Evolutionary conservation across 2,797 vertebrate genomes (phyloP), one percentile per base, ranked within the genome.

Genomic region (Dendrocincla fuliginosa): DNA sequence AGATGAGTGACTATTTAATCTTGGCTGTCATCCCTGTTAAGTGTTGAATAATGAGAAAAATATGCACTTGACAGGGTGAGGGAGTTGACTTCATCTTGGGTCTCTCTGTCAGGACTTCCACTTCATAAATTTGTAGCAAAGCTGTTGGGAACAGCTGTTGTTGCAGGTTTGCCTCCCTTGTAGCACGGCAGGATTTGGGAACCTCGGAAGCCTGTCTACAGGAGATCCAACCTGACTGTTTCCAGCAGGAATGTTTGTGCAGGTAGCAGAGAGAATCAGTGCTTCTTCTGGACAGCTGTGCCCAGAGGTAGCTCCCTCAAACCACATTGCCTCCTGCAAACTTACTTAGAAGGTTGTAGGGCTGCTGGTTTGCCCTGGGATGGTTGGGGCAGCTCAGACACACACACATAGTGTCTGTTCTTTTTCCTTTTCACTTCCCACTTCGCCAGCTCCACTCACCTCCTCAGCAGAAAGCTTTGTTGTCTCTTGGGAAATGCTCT

Each of bases 11-110:
- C 94, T 93, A 68, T 96, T 95, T 96, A 91, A 95, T 97, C 84
- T 97, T 65, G 82, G 76, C 96, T 95, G 95, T 95, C 94, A 89
- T 93, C 90, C 95, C 97, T 39, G 55, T 97, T 97, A 97, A 91
- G 85, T 74, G 84, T 41, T 95, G 95, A 97, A 94, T 97, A 97
- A 98, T 97, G 97, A 97, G 96, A 94, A 96, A 96, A 95, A 95
- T 93, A 97, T 53, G 78, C 27, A 90, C 96, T 97, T 91, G 77
- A 96, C 92, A 76, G 96, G 95, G 87, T 84, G 76, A 91, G 87
- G 27, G 28, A 91, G 81, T 84, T 96, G 88, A 94, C 95, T 96
- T 95, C 86, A 88, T 95, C 89, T 83, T 49, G 15, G 46, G 68
- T 91, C 89, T 97, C 42, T 64, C 19, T 91, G 87, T 94, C 75